phyloP scores from a whole-genome alignment of 1,140 invertebrate genomes.

The Hyposmocoma kahamanoa region DNA sequence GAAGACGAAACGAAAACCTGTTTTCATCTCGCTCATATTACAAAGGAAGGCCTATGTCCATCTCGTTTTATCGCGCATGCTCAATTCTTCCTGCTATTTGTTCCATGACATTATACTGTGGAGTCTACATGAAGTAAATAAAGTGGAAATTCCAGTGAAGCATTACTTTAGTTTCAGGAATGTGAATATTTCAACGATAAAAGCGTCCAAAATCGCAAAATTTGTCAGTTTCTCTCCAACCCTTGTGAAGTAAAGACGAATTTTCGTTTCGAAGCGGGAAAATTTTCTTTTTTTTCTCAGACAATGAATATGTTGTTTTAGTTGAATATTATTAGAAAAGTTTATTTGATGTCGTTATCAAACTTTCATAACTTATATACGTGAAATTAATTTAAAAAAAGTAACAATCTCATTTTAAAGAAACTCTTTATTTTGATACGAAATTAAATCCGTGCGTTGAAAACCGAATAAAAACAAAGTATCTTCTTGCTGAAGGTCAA shows the following conservation, averaged over 20 bases:
- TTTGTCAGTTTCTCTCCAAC: not conserved
- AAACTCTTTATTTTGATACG: not conserved
- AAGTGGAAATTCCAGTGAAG: conserved; percentile 18
- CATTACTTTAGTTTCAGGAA: not conserved
- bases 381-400: not conserved
- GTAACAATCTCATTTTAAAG: not conserved
- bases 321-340: not conserved
- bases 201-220: not conserved
- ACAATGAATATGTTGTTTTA: not conserved
- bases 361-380: not conserved
- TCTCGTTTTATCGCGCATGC: conserved; percentile 41
- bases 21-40: conserved; percentile 14
- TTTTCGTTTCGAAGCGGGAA: not conserved
- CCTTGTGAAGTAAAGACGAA: not conserved
- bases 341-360: not conserved
- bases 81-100: conserved; percentile 14
- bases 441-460: too few relatives aligned
- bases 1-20: conserved; percentile 8
- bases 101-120: conserved; percentile 30
- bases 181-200: not conserved
- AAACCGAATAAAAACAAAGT: not conserved
- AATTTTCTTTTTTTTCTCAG: not conserved
- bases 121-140: conserved; percentile 24
- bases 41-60: not conserved
- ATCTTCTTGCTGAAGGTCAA: not conserved